phyloP scores from a whole-genome alignment of 2,113 vertebrate genomes.

The Boulengeromyrus knoepffleri region DNA sequence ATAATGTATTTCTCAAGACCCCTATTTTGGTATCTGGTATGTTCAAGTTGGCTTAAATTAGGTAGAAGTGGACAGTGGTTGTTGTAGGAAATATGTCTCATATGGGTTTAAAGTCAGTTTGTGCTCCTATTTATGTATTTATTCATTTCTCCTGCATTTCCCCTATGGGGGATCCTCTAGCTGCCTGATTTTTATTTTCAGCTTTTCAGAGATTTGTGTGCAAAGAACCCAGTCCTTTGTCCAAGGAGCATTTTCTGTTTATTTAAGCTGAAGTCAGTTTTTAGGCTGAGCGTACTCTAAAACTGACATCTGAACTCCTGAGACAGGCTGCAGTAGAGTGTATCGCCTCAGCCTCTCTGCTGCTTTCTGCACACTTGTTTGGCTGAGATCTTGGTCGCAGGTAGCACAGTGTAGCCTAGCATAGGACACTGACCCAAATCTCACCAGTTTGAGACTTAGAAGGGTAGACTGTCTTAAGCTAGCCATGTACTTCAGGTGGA shows the following conservation, averaged over 20 bases:
- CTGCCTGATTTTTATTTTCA: neutral
- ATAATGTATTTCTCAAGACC: slow-evolving; percentile 68
- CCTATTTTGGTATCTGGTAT: slow-evolving; percentile 48
- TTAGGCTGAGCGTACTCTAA: neutral
- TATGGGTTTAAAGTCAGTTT: neutral
- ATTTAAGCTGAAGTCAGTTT: neutral
- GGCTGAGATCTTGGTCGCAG: neutral
- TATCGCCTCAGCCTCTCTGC: neutral
- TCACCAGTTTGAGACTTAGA: neutral
- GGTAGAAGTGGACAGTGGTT: slow-evolving; percentile 1
- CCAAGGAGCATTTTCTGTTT: neutral
- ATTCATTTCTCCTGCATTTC: neutral
- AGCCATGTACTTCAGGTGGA: neutral
- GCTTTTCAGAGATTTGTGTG: neutral
- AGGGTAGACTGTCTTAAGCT: neutral
- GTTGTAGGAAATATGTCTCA: slow-evolving; percentile 33
- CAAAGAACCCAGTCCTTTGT: neutral
- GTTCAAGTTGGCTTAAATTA: slow-evolving; percentile 41
- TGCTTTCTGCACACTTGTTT: neutral
- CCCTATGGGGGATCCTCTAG: neutral
- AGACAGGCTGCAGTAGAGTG: neutral
- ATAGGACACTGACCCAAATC: neutral
- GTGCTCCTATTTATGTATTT: neutral
- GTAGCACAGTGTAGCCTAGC: neutral
- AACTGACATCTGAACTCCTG: neutral